These are phyloP conservation scores for Cotesia vestalis DNA, from an alignment of 1,140 invertebrate genomes.

Conservation along the genomic window DNA sequence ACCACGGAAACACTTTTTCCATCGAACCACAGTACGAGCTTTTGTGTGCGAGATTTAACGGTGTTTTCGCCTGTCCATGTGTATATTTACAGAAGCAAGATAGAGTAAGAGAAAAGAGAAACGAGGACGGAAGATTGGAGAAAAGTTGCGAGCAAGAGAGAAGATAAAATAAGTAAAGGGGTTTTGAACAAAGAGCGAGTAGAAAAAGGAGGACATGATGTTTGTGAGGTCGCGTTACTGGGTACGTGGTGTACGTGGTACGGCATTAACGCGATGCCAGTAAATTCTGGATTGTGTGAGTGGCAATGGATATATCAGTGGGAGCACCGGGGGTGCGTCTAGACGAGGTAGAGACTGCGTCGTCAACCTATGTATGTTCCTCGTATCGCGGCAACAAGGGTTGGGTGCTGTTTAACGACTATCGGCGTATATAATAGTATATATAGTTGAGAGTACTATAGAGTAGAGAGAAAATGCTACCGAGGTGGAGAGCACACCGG, in stretches of 20 bases:
- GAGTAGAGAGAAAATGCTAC: constrained; percentile 33
- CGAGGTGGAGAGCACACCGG: constrained; percentile 35
- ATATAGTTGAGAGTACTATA: background rate
- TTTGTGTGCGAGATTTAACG: constrained; percentile 56
- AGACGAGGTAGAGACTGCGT: constrained; percentile 64
- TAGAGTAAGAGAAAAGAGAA: constrained; percentile 6
- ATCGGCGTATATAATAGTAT: constrained; percentile 38
- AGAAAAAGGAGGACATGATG: constrained; percentile 10
- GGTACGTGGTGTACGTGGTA: constrained; percentile 45
- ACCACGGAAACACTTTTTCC: constrained; percentile 38
- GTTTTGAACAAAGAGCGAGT: background rate
- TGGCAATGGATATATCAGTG: constrained; percentile 50
- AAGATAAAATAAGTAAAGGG: constrained; percentile 20
- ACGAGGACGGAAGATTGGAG: background rate
- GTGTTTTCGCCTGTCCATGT: constrained; percentile 40
- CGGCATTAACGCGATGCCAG: constrained; percentile 57
- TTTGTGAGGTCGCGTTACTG: constrained; percentile 35
- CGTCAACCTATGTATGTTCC: constrained; percentile 31
- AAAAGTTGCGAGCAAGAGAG: background rate
- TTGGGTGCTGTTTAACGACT: constrained; percentile 52
- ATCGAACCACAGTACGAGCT: background rate
- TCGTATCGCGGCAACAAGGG: constrained; percentile 5
- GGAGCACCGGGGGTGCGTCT: constrained; percentile 54
- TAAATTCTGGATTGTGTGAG: constrained; percentile 60
- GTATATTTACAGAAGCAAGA: constrained; percentile 18